Conservation (phyloP, 2,888 invertebrate species). For the Thereva unica region DNA sequence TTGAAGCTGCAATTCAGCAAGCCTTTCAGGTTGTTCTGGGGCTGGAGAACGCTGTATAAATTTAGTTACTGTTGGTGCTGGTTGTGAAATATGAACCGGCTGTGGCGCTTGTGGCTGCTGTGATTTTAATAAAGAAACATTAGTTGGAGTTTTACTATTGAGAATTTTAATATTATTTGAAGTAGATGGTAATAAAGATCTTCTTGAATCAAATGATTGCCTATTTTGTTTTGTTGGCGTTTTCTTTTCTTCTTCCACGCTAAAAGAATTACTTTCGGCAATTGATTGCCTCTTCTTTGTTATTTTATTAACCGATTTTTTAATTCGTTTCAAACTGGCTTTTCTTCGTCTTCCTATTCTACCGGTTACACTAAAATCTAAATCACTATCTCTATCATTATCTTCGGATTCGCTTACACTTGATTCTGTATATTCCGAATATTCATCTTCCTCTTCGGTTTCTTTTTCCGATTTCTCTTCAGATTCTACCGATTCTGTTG, state of each 20-base stretch:
- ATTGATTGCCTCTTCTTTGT: constrained; percentile 36
- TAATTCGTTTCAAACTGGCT: constrained; percentile 31
- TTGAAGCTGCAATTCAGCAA: constrained; percentile 21
- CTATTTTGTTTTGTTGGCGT: constrained; percentile 4
- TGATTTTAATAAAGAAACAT: no score
- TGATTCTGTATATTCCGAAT: constrained; percentile 60
- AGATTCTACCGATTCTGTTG: constrained; percentile 1
- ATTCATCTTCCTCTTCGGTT: constrained; percentile 58
- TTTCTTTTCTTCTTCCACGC: constrained; percentile 35
- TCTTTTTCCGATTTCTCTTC: constrained; percentile 37
- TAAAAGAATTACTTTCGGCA: constrained; percentile 33
- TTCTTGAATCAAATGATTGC: constrained; percentile 23
- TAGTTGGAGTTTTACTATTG: no score
- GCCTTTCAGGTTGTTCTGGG: neutral
- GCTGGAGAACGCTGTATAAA: neutral
- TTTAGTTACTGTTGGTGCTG: neutral
- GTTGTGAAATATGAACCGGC: neutral
- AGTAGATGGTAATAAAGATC: constrained; percentile 40
- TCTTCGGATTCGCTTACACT: constrained; percentile 60
- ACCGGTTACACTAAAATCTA: constrained; percentile 66
- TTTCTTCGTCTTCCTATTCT: constrained; percentile 51
- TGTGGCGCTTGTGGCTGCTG: no score
- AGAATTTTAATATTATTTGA: neutral
- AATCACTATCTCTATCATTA: constrained; percentile 65
- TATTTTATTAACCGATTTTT: constrained; percentile 42